Evolutionary conservation across 2,888 invertebrate genomes (phyloP), one percentile per base, ranked within the genome.

Genomic region (Euphydryas editha): DNA sequence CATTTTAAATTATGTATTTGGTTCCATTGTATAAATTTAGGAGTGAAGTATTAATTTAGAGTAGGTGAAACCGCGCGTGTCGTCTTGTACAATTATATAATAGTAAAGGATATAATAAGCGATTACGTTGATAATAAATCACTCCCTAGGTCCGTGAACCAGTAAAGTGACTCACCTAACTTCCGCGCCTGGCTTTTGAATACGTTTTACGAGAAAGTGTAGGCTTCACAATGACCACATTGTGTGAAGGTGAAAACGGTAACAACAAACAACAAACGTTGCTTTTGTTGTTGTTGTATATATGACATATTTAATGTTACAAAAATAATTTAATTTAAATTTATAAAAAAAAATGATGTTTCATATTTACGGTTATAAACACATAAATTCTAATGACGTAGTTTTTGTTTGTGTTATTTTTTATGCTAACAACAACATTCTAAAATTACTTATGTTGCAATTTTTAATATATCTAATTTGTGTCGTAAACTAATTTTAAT

Each of bases 91-190:
- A 18, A 47, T 51, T 51, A 51, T 24, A 51, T 51, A 13, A 51
- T n/a, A 51, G 49, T 51, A 51, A 51, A 44, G 15, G 15, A 15
- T 51, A n/a, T n/a, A 51, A n/a, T 24, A 51, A 51, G 13, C 24
- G 24, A 51, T 51, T 37, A 47, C 49, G 21, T 57, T 37, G 37
- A 47, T 42, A 30, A 49, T 37, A 59, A 64, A 64, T 51, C 30
- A 59, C 30, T 64, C 21, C 56, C 17, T 68, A 61, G 65, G 65
- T 65, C 65, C 44, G 30, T 62, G 68, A 65, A 69, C 68, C 60
- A 59, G 65, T 65, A 65, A 55, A 69, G 62, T 69, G 68, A 69
- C 62, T 66, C 68, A 69, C 57, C 54, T 62, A 66, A 69, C 68
- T 69, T 69, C 68, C 68, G 65, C 62, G 62, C 68, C 42, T 57